Percentiles rank a stretch among this genome's conserved stretches.
These are phyloP conservation scores for Lycodopsis pacificus DNA, from an alignment of 2,797 vertebrate genomes.

Conservation along the genomic window DNA sequence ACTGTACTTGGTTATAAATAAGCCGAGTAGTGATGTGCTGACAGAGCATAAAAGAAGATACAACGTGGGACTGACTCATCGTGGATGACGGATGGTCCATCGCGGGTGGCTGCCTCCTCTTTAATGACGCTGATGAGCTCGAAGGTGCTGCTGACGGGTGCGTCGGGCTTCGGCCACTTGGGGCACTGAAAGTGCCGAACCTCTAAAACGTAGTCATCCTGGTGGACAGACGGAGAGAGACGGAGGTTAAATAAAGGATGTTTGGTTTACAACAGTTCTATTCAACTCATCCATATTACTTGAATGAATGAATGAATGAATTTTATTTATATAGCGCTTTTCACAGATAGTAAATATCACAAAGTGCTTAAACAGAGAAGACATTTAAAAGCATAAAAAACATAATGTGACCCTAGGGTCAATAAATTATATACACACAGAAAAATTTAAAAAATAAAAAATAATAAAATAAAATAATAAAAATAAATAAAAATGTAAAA, in stretches of 20 bases:
- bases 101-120: constrained; percentile 92
- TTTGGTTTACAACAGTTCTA: background rate
- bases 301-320: no score
- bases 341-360: no score
- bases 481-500: no score
- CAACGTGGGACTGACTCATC: constrained; percentile 88
- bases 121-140: constrained; percentile 95
- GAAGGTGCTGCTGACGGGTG: constrained; percentile 93
- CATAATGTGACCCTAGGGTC: no score
- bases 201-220: constrained; percentile 97
- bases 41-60: background rate
- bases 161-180: constrained; percentile 95
- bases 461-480: no score
- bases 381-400: no score
- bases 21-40: background rate
- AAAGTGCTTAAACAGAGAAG: no score
- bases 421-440: no score
- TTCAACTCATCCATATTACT: background rate
- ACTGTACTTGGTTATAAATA: background rate
- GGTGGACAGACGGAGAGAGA: constrained; percentile 13
- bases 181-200: constrained; percentile 97
- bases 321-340: no score
- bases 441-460: no score
- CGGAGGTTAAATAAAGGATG: background rate
- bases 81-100: constrained; percentile 95